Conservation (phyloP, 2,888 invertebrate genomes). For the Amphipoea lucens region DNA sequence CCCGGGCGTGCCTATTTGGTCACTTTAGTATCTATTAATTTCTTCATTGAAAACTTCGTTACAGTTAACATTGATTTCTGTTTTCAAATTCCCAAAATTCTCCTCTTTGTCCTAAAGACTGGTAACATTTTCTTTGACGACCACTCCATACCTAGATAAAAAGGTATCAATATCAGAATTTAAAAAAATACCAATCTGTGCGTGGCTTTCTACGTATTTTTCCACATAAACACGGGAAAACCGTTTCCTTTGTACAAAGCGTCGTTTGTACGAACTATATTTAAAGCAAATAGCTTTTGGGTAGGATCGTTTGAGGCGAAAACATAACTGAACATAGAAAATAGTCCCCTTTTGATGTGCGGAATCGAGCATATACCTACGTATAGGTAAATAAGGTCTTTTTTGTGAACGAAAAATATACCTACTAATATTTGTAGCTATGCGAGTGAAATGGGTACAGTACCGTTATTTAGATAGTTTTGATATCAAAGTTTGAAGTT, state of each 20-base stretch:
- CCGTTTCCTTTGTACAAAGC: conserved; percentile 51
- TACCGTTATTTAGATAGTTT: not conserved
- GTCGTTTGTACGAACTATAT: conserved; percentile 61
- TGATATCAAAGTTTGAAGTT: too few species aligned
- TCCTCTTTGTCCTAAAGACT: not conserved
- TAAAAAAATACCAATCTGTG: conserved; percentile 17
- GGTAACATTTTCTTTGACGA: not conserved
- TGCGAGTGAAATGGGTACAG: not conserved
- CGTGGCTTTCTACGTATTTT: conserved; percentile 20
- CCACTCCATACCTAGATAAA: not conserved
- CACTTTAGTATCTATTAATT: too few species aligned
- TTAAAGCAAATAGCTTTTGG: conserved; percentile 68
- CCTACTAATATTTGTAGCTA: not conserved
- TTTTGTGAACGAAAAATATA: conserved; percentile 26
- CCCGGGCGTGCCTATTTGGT: too few species aligned
- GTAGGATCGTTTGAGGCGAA: conserved; percentile 52
- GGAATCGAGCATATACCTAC: conserved; percentile 39
- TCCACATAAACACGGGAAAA: conserved; percentile 22
- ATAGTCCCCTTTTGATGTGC: conserved; percentile 59
- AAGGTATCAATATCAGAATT: conserved; percentile 6
- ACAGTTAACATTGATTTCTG: not conserved
- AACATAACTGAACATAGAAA: conserved; percentile 54
- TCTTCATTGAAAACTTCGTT: not conserved
- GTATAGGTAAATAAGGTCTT: conserved; percentile 34
- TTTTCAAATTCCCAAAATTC: not conserved